Percentiles rank a stretch among this genome's conserved stretches.
phyloP scores from a whole-genome alignment of 2,888 invertebrate species.

The Agrypnus murinus region DNA sequence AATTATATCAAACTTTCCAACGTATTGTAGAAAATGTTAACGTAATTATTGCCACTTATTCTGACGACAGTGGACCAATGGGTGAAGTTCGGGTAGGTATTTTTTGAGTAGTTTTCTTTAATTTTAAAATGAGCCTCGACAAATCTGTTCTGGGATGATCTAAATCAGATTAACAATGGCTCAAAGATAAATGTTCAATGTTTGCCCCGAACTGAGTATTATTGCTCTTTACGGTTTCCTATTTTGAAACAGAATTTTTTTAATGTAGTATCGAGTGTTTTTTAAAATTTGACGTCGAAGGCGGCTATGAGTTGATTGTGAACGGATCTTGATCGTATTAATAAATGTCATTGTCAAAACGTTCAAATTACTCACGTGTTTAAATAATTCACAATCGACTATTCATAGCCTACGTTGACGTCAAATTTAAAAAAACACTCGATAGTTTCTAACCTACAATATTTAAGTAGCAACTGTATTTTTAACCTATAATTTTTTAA shows the following conservation, averaged over 20 bases:
- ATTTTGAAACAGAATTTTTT: background rate
- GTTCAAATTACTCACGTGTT: no score
- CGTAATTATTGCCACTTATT: slow-evolving; percentile 99
- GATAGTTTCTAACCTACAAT: no score
- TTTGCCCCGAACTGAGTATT: slow-evolving; percentile 65
- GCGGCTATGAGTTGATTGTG: background rate
- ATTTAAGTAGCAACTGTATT: no score
- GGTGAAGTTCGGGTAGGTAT: slow-evolving; percentile 93
- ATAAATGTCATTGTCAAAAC: no score
- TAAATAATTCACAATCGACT: no score
- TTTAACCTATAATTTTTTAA: no score
- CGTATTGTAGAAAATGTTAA: slow-evolving; percentile 99
- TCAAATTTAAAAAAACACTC: no score
- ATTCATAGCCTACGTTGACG: no score
- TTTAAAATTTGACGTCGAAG: no score
- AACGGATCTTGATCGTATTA: no score
- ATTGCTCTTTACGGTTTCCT: slow-evolving; percentile 64
- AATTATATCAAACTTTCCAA: slow-evolving; percentile 99
- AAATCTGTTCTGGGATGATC: slow-evolving; percentile 4
- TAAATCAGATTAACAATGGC: slow-evolving; percentile 31
- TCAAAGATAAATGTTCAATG: slow-evolving; percentile 62
- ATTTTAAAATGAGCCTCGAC: background rate
- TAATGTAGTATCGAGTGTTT: no score
- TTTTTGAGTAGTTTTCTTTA: background rate
- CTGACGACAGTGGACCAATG: slow-evolving; percentile 98